Percentiles rank a stretch among this genome's conserved stretches.
Evolutionary conservation across 2,888 invertebrate genomes (phyloP).

Genomic region (Hypena proboscidalis): DNA sequence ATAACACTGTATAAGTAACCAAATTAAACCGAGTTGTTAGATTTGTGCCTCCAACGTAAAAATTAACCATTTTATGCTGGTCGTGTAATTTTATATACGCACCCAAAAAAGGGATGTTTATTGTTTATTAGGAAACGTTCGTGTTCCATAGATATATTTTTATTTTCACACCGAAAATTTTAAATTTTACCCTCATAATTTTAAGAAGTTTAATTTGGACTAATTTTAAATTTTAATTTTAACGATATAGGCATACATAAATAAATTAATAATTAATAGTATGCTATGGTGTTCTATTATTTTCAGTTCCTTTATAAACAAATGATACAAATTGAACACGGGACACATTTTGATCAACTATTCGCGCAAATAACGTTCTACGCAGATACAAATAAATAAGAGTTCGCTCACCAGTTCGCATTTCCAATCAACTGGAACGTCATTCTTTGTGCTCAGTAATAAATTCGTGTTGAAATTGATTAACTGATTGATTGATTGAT

Average conservation of each 20-base stretch:
- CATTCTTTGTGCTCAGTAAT: constrained; percentile 11
- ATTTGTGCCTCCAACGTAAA: constrained; percentile 6
- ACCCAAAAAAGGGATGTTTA: constrained; percentile 31
- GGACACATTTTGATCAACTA: neutral
- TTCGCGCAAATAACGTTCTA: constrained; percentile 1
- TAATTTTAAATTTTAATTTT: too few species aligned
- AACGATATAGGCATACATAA: too few species aligned
- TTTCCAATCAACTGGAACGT: constrained; percentile 23
- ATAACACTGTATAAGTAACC: constrained; percentile 4
- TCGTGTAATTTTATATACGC: constrained; percentile 40
- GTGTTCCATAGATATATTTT: constrained; percentile 28
- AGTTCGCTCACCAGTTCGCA: constrained; percentile 9
- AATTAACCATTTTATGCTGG: constrained; percentile 33
- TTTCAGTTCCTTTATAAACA: too few species aligned
- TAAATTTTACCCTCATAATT: constrained; percentile 34
- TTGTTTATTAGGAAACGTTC: constrained; percentile 44
- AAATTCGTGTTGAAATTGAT: constrained; percentile 15
- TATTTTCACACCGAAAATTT: constrained; percentile 26
- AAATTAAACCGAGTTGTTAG: constrained; percentile 12
- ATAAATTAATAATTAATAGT: too few species aligned
- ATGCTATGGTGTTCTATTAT: too few species aligned
- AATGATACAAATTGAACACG: neutral
- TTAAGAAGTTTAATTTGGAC: constrained; percentile 21
- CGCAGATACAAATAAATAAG: constrained; percentile 10
- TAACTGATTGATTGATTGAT: constrained; percentile 12